Evolutionary conservation across 2,797 vertebrate species (phyloP).

Genomic region (Streptopelia turtur): DNA sequence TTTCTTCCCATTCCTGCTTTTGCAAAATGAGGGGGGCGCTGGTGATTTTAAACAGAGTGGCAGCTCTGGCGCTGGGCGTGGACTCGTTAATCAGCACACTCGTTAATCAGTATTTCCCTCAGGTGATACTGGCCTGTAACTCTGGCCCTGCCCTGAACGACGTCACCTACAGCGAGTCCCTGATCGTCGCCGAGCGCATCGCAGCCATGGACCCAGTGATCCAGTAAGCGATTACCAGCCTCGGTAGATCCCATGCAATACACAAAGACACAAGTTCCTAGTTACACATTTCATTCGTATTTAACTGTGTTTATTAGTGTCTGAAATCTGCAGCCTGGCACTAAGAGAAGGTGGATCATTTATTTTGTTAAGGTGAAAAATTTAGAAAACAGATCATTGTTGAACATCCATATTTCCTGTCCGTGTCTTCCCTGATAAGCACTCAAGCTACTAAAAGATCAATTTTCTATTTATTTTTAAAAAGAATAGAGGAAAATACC

Average conservation of each 20-base stretch:
- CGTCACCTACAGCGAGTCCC: conserved; percentile 93
- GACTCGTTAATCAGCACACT: not conserved
- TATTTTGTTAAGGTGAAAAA: not conserved
- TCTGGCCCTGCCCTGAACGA: conserved; percentile 95
- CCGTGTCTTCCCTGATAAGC: not conserved
- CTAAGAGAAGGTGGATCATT: not conserved
- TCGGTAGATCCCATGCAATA: rapidly evolving
- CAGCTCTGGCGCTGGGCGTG: rapidly evolving
- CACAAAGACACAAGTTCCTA: too few relatives aligned
- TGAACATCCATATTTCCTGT: rapidly evolving
- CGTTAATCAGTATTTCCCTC: not conserved
- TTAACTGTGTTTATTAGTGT: too few relatives aligned
- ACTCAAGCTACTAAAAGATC: not conserved
- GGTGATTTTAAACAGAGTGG: not conserved
- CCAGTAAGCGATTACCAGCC: conserved; percentile 79
- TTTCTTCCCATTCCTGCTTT: rapidly evolving
- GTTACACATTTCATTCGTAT: rapidly evolving
- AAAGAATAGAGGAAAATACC: not conserved
- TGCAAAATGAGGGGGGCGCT: not conserved
- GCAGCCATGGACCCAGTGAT: conserved; percentile 92
- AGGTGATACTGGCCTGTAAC: conserved; percentile 98
- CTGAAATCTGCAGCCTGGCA: not conserved
- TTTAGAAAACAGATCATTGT: not conserved
- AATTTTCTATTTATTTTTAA: not conserved
- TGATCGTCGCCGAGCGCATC: conserved; percentile 90